Evolutionary conservation across 2,888 invertebrate genomes (phyloP).

Genomic region (Xestia sexstrigata): DNA sequence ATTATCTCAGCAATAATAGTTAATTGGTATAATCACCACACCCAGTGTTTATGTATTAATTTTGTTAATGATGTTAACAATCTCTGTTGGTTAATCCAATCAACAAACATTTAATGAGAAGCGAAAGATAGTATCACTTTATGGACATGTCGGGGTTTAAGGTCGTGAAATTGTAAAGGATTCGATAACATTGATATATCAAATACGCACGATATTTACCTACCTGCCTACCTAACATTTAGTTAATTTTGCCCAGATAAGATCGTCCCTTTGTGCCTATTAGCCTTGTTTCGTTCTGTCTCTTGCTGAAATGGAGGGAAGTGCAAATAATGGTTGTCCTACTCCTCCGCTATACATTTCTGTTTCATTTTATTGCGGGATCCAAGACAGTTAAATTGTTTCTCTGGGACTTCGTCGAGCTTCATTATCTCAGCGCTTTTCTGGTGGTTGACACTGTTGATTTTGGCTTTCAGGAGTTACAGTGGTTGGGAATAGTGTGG

Average conservation of each 20-base stretch:
- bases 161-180: neutral
- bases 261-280: too few relatives aligned
- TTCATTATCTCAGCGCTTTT: too few relatives aligned
- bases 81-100: slow-evolving; percentile 43
- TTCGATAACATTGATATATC: neutral
- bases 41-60: slow-evolving; percentile 41
- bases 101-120: slow-evolving; percentile 32
- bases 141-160: neutral
- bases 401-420: too few relatives aligned
- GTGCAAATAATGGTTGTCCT: too few relatives aligned
- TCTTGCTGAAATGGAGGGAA: too few relatives aligned
- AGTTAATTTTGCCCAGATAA: neutral
- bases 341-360: too few relatives aligned
- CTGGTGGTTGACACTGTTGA: too few relatives aligned
- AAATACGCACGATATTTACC: neutral
- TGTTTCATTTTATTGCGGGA: too few relatives aligned
- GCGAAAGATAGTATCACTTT: slow-evolving; percentile 2
- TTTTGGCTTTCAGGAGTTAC: too few relatives aligned
- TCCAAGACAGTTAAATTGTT: too few relatives aligned
- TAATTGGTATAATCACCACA: slow-evolving; percentile 56
- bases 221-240: neutral
- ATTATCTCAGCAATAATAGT: slow-evolving; percentile 39
- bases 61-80: slow-evolving; percentile 43
- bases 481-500: too few relatives aligned
- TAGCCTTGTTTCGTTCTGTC: too few relatives aligned